Conservation (phyloP, 2,113 vertebrate genomes). For the Beaufortia kweichowensis region DNA sequence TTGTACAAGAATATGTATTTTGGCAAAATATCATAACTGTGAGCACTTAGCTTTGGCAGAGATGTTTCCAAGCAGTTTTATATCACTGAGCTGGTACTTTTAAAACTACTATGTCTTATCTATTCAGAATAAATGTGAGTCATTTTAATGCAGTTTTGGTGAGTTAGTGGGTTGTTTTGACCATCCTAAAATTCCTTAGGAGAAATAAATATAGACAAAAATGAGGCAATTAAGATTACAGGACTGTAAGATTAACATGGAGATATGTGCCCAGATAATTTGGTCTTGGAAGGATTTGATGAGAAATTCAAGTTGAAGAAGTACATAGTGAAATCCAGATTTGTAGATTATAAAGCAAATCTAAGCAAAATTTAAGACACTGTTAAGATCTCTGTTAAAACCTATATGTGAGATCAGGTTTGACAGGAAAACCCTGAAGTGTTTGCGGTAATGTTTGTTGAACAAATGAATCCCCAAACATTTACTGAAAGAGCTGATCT, state of each 20-base stretch:
- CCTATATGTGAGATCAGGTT: neutral
- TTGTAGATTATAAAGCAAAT: too few relatives aligned
- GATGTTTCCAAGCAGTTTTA: neutral
- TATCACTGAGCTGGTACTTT: neutral
- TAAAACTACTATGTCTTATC: slow-evolving; percentile 18
- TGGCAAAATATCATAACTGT: neutral
- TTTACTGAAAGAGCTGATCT: neutral
- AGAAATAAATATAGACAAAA: too few relatives aligned
- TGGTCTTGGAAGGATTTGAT: neutral
- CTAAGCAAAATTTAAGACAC: too few relatives aligned
- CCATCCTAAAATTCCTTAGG: too few relatives aligned
- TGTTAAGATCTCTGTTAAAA: too few relatives aligned
- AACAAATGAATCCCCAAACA: neutral
- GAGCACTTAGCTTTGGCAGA: neutral
- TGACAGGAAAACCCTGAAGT: neutral
- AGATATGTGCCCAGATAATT: too few relatives aligned
- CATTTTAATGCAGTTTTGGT: too few relatives aligned
- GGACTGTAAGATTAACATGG: too few relatives aligned
- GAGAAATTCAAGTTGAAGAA: neutral
- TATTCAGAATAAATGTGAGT: neutral
- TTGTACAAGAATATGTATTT: neutral
- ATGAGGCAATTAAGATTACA: too few relatives aligned
- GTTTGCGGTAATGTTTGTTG: neutral
- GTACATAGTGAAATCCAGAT: too few relatives aligned
- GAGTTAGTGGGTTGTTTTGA: too few relatives aligned